These are phyloP conservation scores for Anneissia japonica DNA, from an alignment of 35 echinoderm and acorn worm species.

Conservation along the genomic window DNA sequence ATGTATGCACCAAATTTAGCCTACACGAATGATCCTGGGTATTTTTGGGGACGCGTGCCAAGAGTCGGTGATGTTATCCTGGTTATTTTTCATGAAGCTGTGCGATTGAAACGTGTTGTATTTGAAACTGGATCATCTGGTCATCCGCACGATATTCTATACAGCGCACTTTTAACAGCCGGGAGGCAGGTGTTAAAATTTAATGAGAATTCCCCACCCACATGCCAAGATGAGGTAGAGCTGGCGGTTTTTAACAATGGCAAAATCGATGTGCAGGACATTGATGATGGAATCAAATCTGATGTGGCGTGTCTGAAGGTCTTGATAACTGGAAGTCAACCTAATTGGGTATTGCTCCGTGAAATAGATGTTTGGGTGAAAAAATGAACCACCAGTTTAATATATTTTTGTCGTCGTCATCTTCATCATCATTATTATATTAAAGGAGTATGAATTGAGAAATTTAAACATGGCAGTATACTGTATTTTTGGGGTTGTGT, in stretches of 20 bases:
- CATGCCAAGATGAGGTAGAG: conserved; percentile 54
- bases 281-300: conserved; percentile 19
- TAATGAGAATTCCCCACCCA: neutral
- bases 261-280: conserved; percentile 41
- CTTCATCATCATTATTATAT: too few relatives aligned
- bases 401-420: too few relatives aligned
- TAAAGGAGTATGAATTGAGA: too few relatives aligned
- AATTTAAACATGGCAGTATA: too few relatives aligned
- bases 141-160: conserved; percentile 64
- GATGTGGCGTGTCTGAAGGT: conserved; percentile 54
- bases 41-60: conserved; percentile 83
- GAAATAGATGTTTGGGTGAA: conserved; percentile 82
- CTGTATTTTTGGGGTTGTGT: too few relatives aligned
- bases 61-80: conserved; percentile 40
- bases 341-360: conserved; percentile 60
- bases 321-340: conserved; percentile 45
- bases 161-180: conserved; percentile 41
- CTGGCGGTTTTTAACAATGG: conserved; percentile 61
- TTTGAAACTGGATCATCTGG: conserved; percentile 61
- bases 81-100: conserved; percentile 63
- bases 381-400: neutral
- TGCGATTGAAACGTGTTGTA: conserved; percentile 39
- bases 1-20: conserved; percentile 82
- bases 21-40: conserved; percentile 79
- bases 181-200: conserved; percentile 21